These are phyloP conservation scores for Pogona vitticeps DNA, from an alignment of 2,113 vertebrate species.

Conservation along the genomic window DNA sequence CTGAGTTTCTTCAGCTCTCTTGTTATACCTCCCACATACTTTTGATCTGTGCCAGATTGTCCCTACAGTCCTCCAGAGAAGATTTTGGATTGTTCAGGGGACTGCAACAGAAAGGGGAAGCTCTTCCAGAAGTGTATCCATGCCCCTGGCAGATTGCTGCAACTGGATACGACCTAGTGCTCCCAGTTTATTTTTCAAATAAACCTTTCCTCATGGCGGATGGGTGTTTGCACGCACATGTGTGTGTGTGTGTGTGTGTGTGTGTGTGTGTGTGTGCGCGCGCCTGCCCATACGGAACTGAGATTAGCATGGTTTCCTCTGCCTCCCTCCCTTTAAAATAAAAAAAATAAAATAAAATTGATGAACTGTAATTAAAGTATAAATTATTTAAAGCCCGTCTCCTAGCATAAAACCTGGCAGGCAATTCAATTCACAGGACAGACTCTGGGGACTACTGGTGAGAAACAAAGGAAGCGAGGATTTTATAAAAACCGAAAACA, in stretches of 20 bases:
- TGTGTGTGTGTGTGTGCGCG: background rate
- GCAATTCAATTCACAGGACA: constrained; percentile 64
- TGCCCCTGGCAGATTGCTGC: background rate
- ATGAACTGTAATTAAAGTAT: constrained; percentile 78
- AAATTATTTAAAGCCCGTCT: constrained; percentile 76
- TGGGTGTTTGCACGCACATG: background rate
- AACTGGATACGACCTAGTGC: background rate
- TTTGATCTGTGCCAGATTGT: too few relatives aligned
- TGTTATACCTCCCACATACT: too few relatives aligned
- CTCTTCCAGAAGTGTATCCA: background rate
- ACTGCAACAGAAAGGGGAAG: background rate
- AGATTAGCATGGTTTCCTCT: constrained; percentile 46
- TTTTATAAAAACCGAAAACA: constrained; percentile 60
- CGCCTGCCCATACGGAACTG: constrained; percentile 52
- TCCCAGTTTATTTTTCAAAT: background rate
- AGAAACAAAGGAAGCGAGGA: constrained; percentile 63
- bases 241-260: background rate
- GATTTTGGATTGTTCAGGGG: background rate
- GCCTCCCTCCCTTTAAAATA: constrained; percentile 17
- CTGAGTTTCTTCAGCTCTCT: too few relatives aligned
- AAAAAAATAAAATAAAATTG: constrained; percentile 66
- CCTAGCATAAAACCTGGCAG: constrained; percentile 61
- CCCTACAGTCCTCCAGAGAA: too few relatives aligned
- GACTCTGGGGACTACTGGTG: constrained; percentile 57
- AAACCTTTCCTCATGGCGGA: too few relatives aligned